phyloP scores from a whole-genome alignment of 2,113 vertebrate species.

The Martes martes region DNA sequence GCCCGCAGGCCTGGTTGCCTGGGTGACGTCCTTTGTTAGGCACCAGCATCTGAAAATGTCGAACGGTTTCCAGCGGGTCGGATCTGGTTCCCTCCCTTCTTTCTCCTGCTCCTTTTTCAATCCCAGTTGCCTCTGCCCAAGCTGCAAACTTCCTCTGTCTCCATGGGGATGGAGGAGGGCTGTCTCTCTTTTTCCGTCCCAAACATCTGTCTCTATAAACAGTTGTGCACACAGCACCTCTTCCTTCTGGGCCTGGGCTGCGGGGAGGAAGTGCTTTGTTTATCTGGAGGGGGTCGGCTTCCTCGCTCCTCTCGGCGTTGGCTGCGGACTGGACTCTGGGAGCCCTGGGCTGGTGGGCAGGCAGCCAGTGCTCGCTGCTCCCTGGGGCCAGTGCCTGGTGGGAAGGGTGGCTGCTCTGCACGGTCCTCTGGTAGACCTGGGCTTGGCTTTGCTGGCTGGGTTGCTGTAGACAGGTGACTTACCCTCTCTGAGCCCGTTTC shows the following conservation, averaged over 20 bases:
- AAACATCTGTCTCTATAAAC: slow-evolving; percentile 51
- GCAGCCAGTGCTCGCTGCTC: not conserved
- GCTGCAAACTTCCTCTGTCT: slow-evolving; percentile 76
- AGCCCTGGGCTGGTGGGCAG: not conserved
- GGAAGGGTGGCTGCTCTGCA: not conserved
- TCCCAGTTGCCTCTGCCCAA: slow-evolving; percentile 47
- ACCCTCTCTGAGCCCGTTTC: not conserved
- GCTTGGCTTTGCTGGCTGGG: not conserved
- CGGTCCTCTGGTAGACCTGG: not conserved
- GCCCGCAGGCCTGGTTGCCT: slow-evolving; percentile 54
- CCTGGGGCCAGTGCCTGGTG: not conserved
- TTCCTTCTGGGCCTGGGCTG: not conserved
- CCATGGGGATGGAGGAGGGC: slow-evolving; percentile 67
- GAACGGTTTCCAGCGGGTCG: slow-evolving; percentile 16
- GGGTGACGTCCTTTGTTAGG: slow-evolving; percentile 74
- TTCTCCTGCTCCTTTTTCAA: slow-evolving; percentile 49
- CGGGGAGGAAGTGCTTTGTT: slow-evolving; percentile 63
- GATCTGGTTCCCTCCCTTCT: slow-evolving; percentile 18
- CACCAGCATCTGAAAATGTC: slow-evolving; percentile 72
- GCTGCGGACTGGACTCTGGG: not conserved
- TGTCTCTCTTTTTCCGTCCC: slow-evolving; percentile 54
- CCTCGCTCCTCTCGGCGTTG: slow-evolving; percentile 9
- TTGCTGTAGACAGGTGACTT: not conserved
- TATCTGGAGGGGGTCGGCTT: slow-evolving; percentile 53
- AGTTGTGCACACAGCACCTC: not conserved